Evolutionary conservation across 2,797 vertebrate genomes (phyloP).

Genomic region (Acomys russatus): DNA sequence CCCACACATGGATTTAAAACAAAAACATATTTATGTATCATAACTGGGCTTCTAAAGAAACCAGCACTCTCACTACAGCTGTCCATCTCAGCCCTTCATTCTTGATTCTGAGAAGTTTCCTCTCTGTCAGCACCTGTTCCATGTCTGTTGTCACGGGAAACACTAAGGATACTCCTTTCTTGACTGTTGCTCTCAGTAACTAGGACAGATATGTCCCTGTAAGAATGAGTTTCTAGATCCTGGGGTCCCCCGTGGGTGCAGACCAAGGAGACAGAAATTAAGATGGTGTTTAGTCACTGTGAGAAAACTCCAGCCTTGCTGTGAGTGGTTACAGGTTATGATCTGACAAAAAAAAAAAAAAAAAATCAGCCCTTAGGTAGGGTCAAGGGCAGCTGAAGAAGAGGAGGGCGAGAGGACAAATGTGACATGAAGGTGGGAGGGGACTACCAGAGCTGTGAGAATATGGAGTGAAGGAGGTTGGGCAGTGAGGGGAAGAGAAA

Average conservation of each 20-base stretch:
- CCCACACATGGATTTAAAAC: too few species aligned
- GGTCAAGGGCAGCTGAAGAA: too few species aligned
- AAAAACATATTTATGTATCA: too few species aligned
- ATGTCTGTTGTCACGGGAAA: neutral
- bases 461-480: too few species aligned
- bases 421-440: neutral
- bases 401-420: too few species aligned
- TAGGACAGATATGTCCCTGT: neutral
- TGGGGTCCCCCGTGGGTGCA: neutral
- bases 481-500: neutral
- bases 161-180: neutral
- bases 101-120: slow-evolving; percentile 41
- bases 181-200: neutral
- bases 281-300: neutral
- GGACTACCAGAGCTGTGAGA: neutral
- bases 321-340: neutral
- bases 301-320: neutral
- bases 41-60: too few species aligned
- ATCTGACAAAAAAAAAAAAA: too few species aligned
- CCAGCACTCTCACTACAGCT: neutral
- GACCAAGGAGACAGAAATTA: neutral
- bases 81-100: neutral
- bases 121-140: neutral
- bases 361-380: too few species aligned
- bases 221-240: neutral